Base-by-base conservation (phyloP, 1,140 invertebrate species). In the Asbolus verrucosus region DNA sequence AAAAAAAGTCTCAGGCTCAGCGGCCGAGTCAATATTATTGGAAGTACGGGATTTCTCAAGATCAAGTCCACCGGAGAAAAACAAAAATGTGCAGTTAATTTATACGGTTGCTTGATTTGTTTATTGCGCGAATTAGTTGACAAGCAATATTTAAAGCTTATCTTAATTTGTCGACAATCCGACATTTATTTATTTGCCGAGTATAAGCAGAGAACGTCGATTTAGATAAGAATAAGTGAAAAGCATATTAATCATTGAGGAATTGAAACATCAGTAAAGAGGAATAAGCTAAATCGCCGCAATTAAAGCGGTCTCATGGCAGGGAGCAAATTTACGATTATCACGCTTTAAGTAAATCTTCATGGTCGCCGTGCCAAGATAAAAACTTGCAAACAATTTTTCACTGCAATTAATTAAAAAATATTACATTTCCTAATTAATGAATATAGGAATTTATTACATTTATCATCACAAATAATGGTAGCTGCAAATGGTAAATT, bases 371-470 rank as follows among this genome's bases (percentile, higher is more conserved):
- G n/a, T n/a, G n/a, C n/a, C n/a, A n/a, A n/a, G n/a, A n/a, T n/a
- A n/a, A n/a, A n/a, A n/a, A n/a, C n/a, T n/a, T n/a, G n/a, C 24
- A 30, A 60, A 30, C 3, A 6, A 27, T 15, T 62, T 62, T 36
- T 62, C 14, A 36, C 27, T 8, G 18, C 36, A 36, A 62, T 36
- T 36, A 36, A 33, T 16, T 46, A 46, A 46, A 46, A 46, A 46
- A 19, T 46, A 13, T 24, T 21, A 27, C 46, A 8, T 59, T 31
- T 43, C 66, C 69, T 73, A 74, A 76, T 76, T 76, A 76, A 75
- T 75, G 71, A 75, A 75, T 69, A 67, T 67, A 65, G 70, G 70
- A 73, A 76, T 73, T 73, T 76, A 76, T 74, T 66, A 63, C 68
- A 65, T 61, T 69, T 16, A 70, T 65, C 59, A 63, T 70, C 67